Evolutionary conservation across 2,888 invertebrate genomes (phyloP), one percentile per base, ranked within the genome.

Genomic region (Spilosoma lubricipeda): DNA sequence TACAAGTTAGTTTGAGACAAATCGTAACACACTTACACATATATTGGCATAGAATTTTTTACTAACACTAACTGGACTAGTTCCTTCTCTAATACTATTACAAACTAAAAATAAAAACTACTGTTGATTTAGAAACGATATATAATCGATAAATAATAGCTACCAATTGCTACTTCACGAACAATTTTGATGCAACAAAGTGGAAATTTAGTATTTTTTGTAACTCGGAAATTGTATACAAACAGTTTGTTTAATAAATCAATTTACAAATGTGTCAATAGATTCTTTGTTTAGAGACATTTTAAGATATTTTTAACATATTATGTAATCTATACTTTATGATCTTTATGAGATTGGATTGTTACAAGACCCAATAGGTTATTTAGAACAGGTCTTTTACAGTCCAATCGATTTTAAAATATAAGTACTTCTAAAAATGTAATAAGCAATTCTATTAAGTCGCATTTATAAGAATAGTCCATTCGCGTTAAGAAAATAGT

Each of bases 21-120:
- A 82, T 73, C 30, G 69, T 84, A 78, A 85, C 89, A 90, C 84
- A 88, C 88, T 89, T 90, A 90, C 76, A 81, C 82, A 85, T 87
- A 90, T 81, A 89, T 90, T 91, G 90, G 91, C 91, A 92, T 91
- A 93, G 86, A 91, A 90, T 90, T 87, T 45, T 89, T 89, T 92
- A 91, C 48, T 48, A 90, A 84, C 81, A 86, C 90, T 93, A 94
- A 89, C 78, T 90, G 93, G 95, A 95, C 95, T 95, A 95, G 95
- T 89, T 95, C 93, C 94, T 93, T 93, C 88, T 89, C 85, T 93
- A 92, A 87, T 85, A 83, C 90, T 93, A 93, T 75, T 84, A 84
- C 72, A 79, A 78, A 71, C 77, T 84, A 86, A 81, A 63, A 83
- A 82, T 84, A 86, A 81, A 63, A 83, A 82, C 84, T 66, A 75